Percentiles rank a stretch among this genome's conserved stretches.
phyloP scores from a whole-genome alignment of 2,113 vertebrate species.

The Rhineura floridana region DNA sequence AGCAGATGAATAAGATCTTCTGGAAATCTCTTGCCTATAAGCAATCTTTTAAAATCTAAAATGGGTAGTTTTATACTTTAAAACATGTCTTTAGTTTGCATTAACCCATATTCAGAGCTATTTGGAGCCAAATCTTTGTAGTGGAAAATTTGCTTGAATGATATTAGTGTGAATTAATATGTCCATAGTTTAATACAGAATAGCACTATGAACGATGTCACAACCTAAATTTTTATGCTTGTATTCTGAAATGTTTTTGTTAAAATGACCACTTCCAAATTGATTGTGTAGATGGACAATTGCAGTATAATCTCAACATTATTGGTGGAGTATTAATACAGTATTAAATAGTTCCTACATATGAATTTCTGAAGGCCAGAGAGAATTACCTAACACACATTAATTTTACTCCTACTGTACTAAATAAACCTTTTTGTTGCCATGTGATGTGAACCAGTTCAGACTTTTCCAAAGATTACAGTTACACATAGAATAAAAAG shows the following conservation, averaged over 20 bases:
- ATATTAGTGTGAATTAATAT: neutral
- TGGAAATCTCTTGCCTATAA: neutral
- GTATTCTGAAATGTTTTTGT: neutral
- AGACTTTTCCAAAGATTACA: neutral
- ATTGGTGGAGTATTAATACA: neutral
- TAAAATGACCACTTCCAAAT: neutral
- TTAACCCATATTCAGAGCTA: neutral
- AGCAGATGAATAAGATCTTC: neutral
- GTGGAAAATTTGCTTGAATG: neutral
- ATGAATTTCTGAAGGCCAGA: neutral
- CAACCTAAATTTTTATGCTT: neutral
- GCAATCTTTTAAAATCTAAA: neutral
- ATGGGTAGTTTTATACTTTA: neutral
- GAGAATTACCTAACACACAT: neutral
- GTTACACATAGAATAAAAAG: neutral
- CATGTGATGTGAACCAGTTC: neutral
- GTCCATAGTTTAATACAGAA: neutral
- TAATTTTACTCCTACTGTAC: neutral
- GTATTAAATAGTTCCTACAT: neutral
- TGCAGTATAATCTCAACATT: neutral
- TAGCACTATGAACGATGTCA: neutral
- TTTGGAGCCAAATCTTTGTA: neutral
- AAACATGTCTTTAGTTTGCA: slow-evolving; percentile 43
- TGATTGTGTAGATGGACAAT: neutral
- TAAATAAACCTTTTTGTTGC: neutral